Conservation (phyloP, 2,113 vertebrate species). For the Actinemys pallida region DNA sequence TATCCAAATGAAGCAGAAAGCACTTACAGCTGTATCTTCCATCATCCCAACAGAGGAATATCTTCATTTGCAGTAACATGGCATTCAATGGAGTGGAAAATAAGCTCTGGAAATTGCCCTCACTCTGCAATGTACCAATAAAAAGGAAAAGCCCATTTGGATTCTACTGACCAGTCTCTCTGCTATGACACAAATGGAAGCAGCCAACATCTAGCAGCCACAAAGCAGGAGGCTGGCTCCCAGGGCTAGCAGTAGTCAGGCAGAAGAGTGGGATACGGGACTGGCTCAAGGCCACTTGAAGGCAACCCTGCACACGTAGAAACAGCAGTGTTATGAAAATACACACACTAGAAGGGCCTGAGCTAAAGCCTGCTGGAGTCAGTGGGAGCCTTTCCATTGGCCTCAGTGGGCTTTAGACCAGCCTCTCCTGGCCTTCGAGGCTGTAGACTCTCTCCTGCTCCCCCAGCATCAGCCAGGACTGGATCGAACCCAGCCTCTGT, state of each 20-base stretch:
- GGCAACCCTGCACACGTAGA: neutral
- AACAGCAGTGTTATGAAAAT: neutral
- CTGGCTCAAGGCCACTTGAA: neutral
- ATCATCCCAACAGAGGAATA: slow-evolving; percentile 79
- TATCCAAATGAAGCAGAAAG: slow-evolving; percentile 88
- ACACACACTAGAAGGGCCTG: neutral
- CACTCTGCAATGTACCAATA: slow-evolving; percentile 76
- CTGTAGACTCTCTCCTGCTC: neutral
- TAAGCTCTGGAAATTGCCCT: slow-evolving; percentile 83
- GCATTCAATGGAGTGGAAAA: slow-evolving; percentile 84
- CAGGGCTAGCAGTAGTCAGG: neutral
- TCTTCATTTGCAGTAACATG: slow-evolving; percentile 84
- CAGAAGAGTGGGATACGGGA: rapidly evolving
- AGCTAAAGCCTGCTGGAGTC: neutral
- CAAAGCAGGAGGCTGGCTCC: neutral
- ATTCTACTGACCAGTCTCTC: slow-evolving; percentile 75
- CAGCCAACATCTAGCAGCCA: slow-evolving; percentile 31
- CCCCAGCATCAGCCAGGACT: neutral
- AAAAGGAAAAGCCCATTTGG: slow-evolving; percentile 76
- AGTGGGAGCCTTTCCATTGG: neutral
- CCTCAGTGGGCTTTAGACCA: no score
- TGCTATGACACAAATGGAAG: slow-evolving; percentile 76
- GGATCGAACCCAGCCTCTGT: neutral
- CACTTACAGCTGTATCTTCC: slow-evolving; percentile 85
- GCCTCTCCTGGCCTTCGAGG: neutral